Percentiles rank a stretch among this genome's conserved stretches.
phyloP scores from a whole-genome alignment of 1,140 invertebrate species.

The Cephus cinctus region DNA sequence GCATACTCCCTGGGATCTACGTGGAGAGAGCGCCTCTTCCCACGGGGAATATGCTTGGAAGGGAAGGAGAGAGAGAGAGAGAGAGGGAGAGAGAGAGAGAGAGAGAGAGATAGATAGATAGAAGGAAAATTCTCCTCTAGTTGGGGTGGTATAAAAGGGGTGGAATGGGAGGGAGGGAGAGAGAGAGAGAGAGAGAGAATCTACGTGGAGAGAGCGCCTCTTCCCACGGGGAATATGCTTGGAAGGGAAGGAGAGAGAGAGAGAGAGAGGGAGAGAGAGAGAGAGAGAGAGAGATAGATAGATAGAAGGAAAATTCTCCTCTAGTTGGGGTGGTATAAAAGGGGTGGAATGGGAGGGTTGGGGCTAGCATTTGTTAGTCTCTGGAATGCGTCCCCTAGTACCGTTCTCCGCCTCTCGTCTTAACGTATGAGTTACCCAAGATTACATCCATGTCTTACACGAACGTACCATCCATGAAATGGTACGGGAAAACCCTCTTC shows the following conservation, averaged over 20 bases:
- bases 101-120: not conserved
- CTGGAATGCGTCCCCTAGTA: conserved; percentile 48
- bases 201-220: too few species aligned
- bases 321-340: conserved; percentile 6
- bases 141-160: conserved; percentile 7
- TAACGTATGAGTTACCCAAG: conserved; percentile 54
- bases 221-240: not conserved
- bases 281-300: not conserved
- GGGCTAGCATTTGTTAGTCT: conserved; percentile 47
- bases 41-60: not conserved
- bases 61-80: not conserved
- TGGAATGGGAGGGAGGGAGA: conserved; percentile 4
- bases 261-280: not conserved
- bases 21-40: not conserved
- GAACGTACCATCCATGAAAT: not conserved
- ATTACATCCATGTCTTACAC: conserved; percentile 50
- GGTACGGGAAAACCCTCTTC: not conserved
- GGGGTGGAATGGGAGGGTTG: conserved; percentile 1
- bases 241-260: not conserved
- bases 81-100: not conserved
- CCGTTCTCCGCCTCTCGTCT: too few species aligned
- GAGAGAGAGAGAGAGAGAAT: too few species aligned
- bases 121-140: not conserved
- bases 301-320: not conserved
- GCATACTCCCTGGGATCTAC: too few species aligned